phyloP scores from a whole-genome alignment of 2,113 vertebrate genomes.

The Crotalus tigris region DNA sequence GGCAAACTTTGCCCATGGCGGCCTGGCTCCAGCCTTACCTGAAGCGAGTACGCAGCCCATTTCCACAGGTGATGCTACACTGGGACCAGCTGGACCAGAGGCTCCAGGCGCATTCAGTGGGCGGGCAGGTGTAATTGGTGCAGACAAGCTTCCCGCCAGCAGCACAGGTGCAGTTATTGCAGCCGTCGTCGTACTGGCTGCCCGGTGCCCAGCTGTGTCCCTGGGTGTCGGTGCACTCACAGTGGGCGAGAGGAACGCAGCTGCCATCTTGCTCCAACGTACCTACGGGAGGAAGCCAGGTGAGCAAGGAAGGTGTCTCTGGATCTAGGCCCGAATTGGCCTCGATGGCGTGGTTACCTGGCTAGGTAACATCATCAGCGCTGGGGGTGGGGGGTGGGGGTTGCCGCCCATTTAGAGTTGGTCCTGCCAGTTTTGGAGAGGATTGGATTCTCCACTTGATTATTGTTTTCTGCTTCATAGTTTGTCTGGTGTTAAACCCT shows the following conservation, averaged over 20 bases:
- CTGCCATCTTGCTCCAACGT: conserved; percentile 75
- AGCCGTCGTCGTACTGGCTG: conserved; percentile 74
- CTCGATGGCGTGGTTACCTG: accelerated
- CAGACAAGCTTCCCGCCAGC: conserved; percentile 73
- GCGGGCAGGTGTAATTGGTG: conserved; percentile 66
- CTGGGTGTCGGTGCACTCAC: conserved; percentile 77
- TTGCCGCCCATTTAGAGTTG: not conserved
- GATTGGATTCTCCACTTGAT: not conserved
- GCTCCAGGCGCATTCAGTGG: conserved; percentile 76
- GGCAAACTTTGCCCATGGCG: accelerated
- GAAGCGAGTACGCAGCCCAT: conserved; percentile 75
- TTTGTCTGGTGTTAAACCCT: not conserved
- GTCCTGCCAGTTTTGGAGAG: not conserved
- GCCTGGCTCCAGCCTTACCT: conserved; percentile 59
- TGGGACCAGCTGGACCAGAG: conserved; percentile 84
- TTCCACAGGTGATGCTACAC: conserved; percentile 81
- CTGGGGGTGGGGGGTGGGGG: not conserved
- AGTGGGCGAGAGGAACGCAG: conserved; percentile 79
- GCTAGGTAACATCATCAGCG: not conserved
- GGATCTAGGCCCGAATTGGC: not conserved
- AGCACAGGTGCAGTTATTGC: conserved; percentile 82
- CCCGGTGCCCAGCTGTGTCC: conserved; percentile 81
- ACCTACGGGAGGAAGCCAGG: conserved; percentile 19
- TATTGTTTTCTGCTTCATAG: not conserved
- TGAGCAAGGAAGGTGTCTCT: not conserved